These are phyloP conservation scores for Champsocephalus esox DNA, from an alignment of 2,797 vertebrate genomes.

Conservation along the genomic window DNA sequence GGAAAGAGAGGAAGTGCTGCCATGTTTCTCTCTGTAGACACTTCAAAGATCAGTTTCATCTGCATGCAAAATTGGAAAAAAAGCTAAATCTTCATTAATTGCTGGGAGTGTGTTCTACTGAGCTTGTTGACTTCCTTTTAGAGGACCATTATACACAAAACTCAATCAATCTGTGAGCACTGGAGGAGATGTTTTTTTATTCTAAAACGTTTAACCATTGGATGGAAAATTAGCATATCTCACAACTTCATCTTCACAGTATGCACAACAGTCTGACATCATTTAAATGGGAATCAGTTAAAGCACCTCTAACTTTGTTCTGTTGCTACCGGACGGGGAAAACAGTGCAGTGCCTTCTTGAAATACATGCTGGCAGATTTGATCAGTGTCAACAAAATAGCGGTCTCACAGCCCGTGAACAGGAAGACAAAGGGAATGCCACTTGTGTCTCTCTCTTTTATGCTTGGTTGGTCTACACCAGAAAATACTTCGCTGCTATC, in stretches of 20 bases:
- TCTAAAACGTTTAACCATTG: constrained; percentile 27
- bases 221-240: constrained; percentile 43
- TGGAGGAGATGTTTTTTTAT: constrained; percentile 29
- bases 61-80: constrained; percentile 38
- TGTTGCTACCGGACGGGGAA: background rate
- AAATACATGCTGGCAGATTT: constrained; percentile 14
- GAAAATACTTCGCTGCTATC: background rate
- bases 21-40: constrained; percentile 56
- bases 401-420: background rate
- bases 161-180: background rate
- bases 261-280: constrained; percentile 37
- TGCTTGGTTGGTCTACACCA: background rate
- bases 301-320: constrained; percentile 11
- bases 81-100: constrained; percentile 43
- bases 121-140: constrained; percentile 35
- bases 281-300: constrained; percentile 46
- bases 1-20: constrained; percentile 51
- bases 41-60: constrained; percentile 61
- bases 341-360: constrained; percentile 1
- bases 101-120: constrained; percentile 7
- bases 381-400: constrained; percentile 22
- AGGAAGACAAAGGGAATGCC: constrained; percentile 1
- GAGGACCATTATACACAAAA: constrained; percentile 9
- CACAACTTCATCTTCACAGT: constrained; percentile 28
- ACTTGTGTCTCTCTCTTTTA: background rate